Conservation (phyloP, 2,888 invertebrate genomes). For the Ferrisia virgata region DNA sequence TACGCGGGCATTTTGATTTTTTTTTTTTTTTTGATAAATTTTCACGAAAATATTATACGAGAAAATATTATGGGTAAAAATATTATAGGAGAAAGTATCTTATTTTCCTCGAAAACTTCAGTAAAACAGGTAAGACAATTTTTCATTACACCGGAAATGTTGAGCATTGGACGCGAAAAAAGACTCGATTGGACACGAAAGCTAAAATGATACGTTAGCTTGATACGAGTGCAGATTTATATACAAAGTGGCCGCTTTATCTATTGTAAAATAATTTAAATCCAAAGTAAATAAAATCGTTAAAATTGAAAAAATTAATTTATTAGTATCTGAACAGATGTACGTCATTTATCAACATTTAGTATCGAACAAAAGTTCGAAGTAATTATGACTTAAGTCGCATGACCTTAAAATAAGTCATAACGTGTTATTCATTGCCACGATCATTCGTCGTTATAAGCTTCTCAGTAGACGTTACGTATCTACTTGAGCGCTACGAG, state of each 20-base stretch:
- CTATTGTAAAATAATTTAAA: neutral
- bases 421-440: constrained; percentile 23
- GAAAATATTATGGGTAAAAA: neutral
- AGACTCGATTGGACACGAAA: neutral
- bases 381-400: constrained; percentile 26
- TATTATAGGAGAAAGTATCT: neutral
- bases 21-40: too few relatives aligned
- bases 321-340: constrained; percentile 13
- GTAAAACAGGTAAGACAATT: neutral
- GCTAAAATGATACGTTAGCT: neutral
- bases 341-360: constrained; percentile 30
- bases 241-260: constrained; percentile 25
- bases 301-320: constrained; percentile 20
- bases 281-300: constrained; percentile 23
- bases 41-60: constrained; percentile 8
- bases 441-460: neutral
- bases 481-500: neutral
- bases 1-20: constrained; percentile 5
- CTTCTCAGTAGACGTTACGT: constrained; percentile 21
- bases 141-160: neutral
- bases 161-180: neutral
- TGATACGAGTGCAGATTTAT: neutral
- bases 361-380: constrained; percentile 16
- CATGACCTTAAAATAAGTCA: constrained; percentile 29
- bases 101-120: neutral